phyloP scores from a whole-genome alignment of 2,888 invertebrate species.

The Eupithecia inturbata region DNA sequence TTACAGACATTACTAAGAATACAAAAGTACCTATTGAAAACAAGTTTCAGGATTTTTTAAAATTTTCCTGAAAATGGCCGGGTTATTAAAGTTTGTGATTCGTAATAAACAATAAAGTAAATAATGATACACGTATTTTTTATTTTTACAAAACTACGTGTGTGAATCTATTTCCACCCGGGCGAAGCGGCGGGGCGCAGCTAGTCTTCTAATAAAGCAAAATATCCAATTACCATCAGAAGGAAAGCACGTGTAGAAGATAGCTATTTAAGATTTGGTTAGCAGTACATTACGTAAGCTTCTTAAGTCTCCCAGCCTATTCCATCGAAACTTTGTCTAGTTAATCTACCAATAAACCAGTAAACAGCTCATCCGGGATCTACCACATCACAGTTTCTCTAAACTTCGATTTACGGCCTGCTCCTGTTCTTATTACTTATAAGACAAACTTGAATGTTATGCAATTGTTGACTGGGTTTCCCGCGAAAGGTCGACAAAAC shows the following conservation, averaged over 20 bases:
- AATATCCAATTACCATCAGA: neutral
- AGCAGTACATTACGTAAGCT: slow-evolving; percentile 1
- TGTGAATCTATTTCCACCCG: no score
- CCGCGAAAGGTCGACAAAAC: neutral
- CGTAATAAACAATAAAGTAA: no score
- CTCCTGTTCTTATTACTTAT: neutral
- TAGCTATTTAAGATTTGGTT: neutral
- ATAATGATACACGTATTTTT: no score
- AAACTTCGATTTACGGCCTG: slow-evolving; percentile 10
- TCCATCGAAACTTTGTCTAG: slow-evolving; percentile 42
- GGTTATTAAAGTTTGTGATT: no score
- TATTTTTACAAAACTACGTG: no score
- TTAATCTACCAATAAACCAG: slow-evolving; percentile 52
- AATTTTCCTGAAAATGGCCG: no score
- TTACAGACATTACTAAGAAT: no score
- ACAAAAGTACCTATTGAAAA: no score
- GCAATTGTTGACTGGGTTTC: neutral
- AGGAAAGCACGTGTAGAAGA: neutral
- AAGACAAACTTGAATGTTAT: slow-evolving; percentile 10
- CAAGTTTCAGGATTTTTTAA: no score
- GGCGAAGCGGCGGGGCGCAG: no score
- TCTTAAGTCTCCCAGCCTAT: neutral
- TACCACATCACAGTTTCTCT: neutral
- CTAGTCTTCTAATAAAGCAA: no score
- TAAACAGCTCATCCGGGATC: slow-evolving; percentile 41